Evolutionary conservation across 2,888 invertebrate species (phyloP).

Genomic region (Parapristionchus giblindavisi): DNA sequence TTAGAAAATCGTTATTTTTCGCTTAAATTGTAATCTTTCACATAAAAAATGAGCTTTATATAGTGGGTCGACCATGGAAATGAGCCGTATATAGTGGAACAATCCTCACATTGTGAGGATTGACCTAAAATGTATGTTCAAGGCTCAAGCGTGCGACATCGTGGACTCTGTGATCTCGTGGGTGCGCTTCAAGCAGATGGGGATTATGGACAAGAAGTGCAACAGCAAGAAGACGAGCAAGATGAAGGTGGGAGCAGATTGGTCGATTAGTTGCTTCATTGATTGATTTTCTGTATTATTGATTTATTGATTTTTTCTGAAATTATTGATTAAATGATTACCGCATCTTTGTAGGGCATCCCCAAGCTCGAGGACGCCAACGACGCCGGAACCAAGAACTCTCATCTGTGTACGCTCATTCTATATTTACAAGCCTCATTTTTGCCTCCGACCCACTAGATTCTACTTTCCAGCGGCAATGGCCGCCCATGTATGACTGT

Average conservation of each 20-base stretch:
- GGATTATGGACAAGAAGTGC: constrained; percentile 80
- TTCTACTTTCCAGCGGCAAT: no score
- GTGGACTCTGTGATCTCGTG: no score
- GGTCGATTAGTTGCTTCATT: no score
- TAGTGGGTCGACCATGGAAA: no score
- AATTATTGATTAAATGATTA: neutral
- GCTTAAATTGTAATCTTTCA: no score
- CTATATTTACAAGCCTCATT: constrained; percentile 99
- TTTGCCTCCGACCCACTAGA: constrained; percentile 94
- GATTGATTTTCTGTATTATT: neutral
- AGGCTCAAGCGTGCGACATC: no score
- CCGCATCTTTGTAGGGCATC: constrained; percentile 73
- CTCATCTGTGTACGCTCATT: constrained; percentile 90
- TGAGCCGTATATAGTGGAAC: no score
- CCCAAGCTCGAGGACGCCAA: constrained; percentile 97
- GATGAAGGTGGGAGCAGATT: constrained; percentile 78
- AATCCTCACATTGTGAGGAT: no score
- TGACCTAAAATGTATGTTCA: no score
- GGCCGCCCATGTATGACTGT: no score
- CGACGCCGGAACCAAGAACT: constrained; percentile 87
- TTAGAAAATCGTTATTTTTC: no score
- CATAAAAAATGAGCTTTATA: no score
- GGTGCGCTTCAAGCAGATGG: constrained; percentile 89
- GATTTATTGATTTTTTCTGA: neutral
- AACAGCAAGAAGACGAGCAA: constrained; percentile 86